These are phyloP conservation scores for Eubucco bourcierii DNA, from an alignment of 2,113 vertebrate species.

Conservation along the genomic window DNA sequence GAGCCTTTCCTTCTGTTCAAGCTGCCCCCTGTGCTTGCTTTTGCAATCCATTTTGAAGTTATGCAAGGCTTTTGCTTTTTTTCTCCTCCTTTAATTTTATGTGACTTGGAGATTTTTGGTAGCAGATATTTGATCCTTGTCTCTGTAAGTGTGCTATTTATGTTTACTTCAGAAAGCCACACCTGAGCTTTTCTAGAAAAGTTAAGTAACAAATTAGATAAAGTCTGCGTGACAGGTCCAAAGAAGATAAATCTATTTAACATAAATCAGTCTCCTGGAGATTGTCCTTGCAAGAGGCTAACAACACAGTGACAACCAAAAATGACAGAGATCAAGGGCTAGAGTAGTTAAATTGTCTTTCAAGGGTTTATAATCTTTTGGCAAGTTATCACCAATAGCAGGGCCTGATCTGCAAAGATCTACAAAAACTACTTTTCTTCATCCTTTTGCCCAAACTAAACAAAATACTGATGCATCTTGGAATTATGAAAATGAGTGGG, in stretches of 20 bases:
- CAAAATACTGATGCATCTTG: too few species aligned
- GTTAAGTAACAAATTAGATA: not conserved
- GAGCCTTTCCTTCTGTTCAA: not conserved
- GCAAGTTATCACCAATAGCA: not conserved
- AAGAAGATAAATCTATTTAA: constrained; percentile 8
- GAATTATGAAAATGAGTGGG: too few species aligned
- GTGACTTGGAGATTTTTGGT: not conserved
- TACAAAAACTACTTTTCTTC: not conserved
- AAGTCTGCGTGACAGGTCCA: not conserved
- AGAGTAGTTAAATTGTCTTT: not conserved
- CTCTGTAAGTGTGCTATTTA: not conserved
- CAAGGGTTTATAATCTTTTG: not conserved
- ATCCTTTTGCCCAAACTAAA: not conserved
- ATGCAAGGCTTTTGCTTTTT: not conserved
- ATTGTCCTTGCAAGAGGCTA: constrained; percentile 17
- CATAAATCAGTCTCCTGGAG: not conserved
- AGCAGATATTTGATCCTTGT: not conserved
- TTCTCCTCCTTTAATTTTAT: not conserved
- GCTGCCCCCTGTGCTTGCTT: not conserved
- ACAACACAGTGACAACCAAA: not conserved
- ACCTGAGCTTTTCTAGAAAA: not conserved
- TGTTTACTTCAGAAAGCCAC: not conserved
- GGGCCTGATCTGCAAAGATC: not conserved
- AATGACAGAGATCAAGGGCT: not conserved
- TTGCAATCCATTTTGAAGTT: not conserved